Evolutionary conservation across 1,140 invertebrate genomes (phyloP).

Genomic region (Brachionus manjavacas): DNA sequence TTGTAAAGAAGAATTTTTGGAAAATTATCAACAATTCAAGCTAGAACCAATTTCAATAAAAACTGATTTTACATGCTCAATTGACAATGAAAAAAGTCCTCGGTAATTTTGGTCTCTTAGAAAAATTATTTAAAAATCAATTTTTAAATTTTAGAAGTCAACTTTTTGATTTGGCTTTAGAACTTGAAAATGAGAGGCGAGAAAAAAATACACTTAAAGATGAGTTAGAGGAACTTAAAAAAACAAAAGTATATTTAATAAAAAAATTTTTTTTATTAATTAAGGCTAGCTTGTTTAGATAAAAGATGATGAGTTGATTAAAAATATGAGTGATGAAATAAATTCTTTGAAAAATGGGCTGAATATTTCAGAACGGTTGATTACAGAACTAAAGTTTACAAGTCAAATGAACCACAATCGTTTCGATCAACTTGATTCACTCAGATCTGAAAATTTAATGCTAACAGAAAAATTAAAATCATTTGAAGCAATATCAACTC

Average conservation of each 20-base stretch:
- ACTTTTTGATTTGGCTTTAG: background rate
- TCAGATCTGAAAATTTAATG: background rate
- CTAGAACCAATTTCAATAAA: background rate
- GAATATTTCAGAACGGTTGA: background rate
- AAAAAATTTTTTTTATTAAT: background rate
- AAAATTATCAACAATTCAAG: background rate
- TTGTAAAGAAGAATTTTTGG: background rate
- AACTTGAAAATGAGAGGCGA: background rate
- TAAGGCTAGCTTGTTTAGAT: background rate
- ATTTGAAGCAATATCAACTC: background rate
- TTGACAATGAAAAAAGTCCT: slow-evolving; percentile 21
- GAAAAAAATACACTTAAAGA: slow-evolving; percentile 1
- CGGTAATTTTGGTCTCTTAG: background rate
- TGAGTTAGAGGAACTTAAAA: background rate
- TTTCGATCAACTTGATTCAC: background rate
- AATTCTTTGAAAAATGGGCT: background rate
- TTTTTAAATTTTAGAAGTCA: background rate
- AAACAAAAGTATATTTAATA: background rate
- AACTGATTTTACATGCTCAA: slow-evolving; percentile 18
- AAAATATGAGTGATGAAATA: background rate
- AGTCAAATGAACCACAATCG: background rate
- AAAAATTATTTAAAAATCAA: background rate
- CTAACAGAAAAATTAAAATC: background rate
- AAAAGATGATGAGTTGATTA: background rate
- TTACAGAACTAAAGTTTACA: slow-evolving; percentile 14